Conservation (phyloP, 2,888 invertebrate species). For the Ophraella communa region DNA sequence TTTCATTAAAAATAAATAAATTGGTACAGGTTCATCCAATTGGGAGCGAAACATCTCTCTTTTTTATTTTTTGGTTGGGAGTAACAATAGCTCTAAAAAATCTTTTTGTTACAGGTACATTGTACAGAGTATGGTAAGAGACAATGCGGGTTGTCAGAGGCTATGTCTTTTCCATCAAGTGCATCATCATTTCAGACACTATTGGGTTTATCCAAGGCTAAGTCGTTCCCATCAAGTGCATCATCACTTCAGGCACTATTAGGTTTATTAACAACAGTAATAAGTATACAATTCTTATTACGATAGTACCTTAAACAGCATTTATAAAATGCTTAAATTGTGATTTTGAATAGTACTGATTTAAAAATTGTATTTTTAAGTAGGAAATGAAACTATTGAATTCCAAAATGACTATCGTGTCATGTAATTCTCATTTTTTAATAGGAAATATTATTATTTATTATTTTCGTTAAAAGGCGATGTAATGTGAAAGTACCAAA, state of each 20-base stretch:
- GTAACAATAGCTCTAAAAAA: no score
- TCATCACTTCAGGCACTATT: slow-evolving; percentile 2
- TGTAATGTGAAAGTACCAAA: background rate
- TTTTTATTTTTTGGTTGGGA: no score
- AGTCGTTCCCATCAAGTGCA: background rate
- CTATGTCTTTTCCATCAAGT: background rate
- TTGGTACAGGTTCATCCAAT: no score
- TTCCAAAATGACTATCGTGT: background rate
- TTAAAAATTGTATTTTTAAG: slow-evolving; percentile 5
- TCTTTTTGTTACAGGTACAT: slow-evolving; percentile 52
- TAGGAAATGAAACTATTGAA: slow-evolving; percentile 5
- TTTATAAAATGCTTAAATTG: slow-evolving; percentile 27
- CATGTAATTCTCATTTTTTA: background rate
- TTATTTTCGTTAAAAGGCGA: background rate
- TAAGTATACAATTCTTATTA: slow-evolving; percentile 9
- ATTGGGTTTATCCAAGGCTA: slow-evolving; percentile 1
- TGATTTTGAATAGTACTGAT: slow-evolving; percentile 3
- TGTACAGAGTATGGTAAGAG: slow-evolving; percentile 52
- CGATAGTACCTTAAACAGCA: background rate
- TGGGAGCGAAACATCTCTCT: no score
- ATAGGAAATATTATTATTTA: background rate
- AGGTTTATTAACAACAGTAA: background rate
- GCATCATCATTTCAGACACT: slow-evolving; percentile 5
- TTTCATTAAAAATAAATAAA: no score
- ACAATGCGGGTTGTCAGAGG: slow-evolving; percentile 47